Evolutionary conservation across 2,888 invertebrate species (phyloP).

Genomic region (Gastrophysa polygoni): DNA sequence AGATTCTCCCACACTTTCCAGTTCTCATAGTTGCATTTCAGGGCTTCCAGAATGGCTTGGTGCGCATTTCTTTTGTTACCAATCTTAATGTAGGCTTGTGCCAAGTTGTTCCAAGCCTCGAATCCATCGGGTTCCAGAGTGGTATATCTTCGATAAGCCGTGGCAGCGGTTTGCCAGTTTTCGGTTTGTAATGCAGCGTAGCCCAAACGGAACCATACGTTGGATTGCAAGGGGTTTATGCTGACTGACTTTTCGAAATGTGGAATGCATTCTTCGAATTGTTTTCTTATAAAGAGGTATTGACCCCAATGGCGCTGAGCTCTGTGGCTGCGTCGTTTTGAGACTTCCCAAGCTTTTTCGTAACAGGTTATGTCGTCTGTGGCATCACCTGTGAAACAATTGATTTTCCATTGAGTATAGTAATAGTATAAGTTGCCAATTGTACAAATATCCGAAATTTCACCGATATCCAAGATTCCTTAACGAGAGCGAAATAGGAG

Average conservation of each 20-base stretch:
- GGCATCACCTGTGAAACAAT: conserved; percentile 62
- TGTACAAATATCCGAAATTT: too few species aligned
- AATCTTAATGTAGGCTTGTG: conserved; percentile 88
- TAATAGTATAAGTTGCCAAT: too few species aligned
- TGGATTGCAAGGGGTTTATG: conserved; percentile 86
- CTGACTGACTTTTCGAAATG: conserved; percentile 83
- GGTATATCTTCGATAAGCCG: conserved; percentile 86
- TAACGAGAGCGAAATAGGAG: too few species aligned
- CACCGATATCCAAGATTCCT: too few species aligned
- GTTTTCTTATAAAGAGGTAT: conserved; percentile 74
- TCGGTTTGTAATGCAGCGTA: conserved; percentile 81
- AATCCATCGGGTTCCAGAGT: conserved; percentile 87
- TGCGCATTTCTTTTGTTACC: conserved; percentile 87
- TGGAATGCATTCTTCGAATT: conserved; percentile 78
- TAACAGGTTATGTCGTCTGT: conserved; percentile 80
- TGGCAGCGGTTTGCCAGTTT: conserved; percentile 82
- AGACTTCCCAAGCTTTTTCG: conserved; percentile 90
- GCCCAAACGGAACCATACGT: conserved; percentile 86
- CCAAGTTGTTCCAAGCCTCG: conserved; percentile 98
- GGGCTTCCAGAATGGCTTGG: conserved; percentile 83
- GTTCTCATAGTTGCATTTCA: conserved; percentile 90
- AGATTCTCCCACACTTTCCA: conserved; percentile 98
- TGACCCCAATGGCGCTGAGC: conserved; percentile 91
- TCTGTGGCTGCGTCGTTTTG: conserved; percentile 77
- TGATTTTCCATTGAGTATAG: too few species aligned